Conservation (phyloP, 2,888 invertebrate species). For the Rhagonycha fulva region DNA sequence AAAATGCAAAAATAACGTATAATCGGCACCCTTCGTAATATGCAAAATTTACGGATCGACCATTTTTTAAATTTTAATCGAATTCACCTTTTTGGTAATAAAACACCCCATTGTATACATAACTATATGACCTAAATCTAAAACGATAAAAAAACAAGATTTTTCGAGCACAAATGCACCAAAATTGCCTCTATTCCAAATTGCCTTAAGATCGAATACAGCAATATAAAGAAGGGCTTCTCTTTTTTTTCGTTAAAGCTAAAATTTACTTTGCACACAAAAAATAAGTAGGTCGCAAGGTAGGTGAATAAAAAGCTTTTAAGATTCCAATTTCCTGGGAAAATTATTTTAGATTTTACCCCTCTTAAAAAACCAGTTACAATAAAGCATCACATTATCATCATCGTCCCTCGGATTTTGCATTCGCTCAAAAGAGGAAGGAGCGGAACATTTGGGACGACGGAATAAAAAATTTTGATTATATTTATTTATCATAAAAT, state of each 20-base stretch:
- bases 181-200: slow-evolving; percentile 20
- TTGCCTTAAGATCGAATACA: slow-evolving; percentile 15
- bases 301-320: slow-evolving; percentile 39
- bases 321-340: slow-evolving; percentile 45
- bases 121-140: slow-evolving; percentile 18
- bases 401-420: not conserved
- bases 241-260: slow-evolving; percentile 33
- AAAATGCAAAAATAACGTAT: not conserved
- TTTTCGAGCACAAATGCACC: slow-evolving; percentile 15
- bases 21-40: not conserved
- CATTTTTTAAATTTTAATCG: not conserved
- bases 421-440: not conserved
- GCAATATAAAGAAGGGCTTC: slow-evolving; percentile 31
- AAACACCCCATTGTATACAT: not conserved
- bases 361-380: slow-evolving; percentile 15
- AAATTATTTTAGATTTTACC: slow-evolving; percentile 34
- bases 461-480: not conserved
- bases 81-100: not conserved
- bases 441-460: not conserved
- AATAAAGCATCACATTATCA: slow-evolving; percentile 6
- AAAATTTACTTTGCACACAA: slow-evolving; percentile 42
- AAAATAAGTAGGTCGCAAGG: slow-evolving; percentile 45
- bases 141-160: slow-evolving; percentile 16
- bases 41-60: not conserved
- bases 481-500: slow-evolving; percentile 25